Percentiles rank a stretch among this genome's conserved stretches.
phyloP scores from a whole-genome alignment of 2,888 invertebrate species.

The Cantharis flavilabris region DNA sequence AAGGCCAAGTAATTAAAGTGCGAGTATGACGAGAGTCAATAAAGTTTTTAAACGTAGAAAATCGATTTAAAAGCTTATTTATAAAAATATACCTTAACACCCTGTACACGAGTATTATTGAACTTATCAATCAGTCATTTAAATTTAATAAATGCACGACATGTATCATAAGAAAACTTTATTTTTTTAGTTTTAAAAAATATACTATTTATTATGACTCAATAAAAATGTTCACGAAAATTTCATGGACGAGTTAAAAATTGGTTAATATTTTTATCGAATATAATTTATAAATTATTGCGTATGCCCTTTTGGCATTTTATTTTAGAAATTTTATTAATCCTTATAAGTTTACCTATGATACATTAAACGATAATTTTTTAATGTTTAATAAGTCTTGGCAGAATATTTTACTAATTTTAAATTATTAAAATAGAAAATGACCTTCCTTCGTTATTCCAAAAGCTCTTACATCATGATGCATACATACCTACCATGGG shows the following conservation, averaged over 20 bases:
- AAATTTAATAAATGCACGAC: not conserved
- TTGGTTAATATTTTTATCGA: not conserved
- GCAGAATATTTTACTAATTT: not conserved
- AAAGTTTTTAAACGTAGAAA: slow-evolving; percentile 5
- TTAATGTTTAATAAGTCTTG: not conserved
- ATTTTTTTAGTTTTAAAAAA: not conserved
- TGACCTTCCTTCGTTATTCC: not conserved
- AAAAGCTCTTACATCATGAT: too few species aligned
- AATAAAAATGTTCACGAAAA: not conserved
- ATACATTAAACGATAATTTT: not conserved
- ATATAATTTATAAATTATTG: not conserved
- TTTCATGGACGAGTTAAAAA: not conserved
- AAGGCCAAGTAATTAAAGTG: not conserved
- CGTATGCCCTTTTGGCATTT: not conserved
- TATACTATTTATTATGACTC: not conserved
- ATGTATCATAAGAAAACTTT: not conserved
- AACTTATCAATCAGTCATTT: not conserved
- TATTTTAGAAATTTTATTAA: not conserved
- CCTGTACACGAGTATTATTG: slow-evolving; percentile 19
- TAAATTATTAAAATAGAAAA: not conserved
- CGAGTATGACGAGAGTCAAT: slow-evolving; percentile 1
- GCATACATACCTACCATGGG: too few species aligned
- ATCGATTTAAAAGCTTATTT: slow-evolving; percentile 2
- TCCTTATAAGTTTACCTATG: not conserved
- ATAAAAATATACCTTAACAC: slow-evolving; percentile 24